These are phyloP conservation scores for Grapholita molesta DNA, from an alignment of 1,140 invertebrate genomes.

Conservation along the genomic window DNA sequence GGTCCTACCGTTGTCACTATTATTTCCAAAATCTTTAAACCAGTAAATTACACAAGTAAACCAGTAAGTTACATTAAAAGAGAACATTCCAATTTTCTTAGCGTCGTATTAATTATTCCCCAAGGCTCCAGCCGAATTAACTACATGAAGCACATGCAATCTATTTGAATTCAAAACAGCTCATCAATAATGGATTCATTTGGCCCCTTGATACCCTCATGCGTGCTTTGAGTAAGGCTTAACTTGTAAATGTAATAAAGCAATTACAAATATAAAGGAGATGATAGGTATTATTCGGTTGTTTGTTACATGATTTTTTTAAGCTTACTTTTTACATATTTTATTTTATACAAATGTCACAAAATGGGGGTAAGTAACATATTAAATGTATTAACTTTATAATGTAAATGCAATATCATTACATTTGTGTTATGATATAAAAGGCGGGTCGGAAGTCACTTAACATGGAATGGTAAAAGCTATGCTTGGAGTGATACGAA, in stretches of 20 bases:
- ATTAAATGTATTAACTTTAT: too few species aligned
- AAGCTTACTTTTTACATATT: too few species aligned
- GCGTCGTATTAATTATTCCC: not conserved
- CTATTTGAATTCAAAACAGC: slow-evolving; percentile 17
- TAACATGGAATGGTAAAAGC: too few species aligned
- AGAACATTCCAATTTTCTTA: slow-evolving; percentile 4
- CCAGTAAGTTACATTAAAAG: not conserved
- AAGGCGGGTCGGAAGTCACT: too few species aligned
- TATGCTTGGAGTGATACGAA: too few species aligned
- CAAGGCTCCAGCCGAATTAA: not conserved
- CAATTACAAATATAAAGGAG: not conserved
- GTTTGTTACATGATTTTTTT: too few species aligned
- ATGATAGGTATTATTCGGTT: too few species aligned
- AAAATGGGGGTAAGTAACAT: too few species aligned
- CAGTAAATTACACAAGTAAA: not conserved
- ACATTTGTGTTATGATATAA: too few species aligned
- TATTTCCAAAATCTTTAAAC: not conserved
- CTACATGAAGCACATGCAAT: not conserved
- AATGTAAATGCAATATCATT: too few species aligned
- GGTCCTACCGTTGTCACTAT: not conserved
- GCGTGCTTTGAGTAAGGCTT: not conserved
- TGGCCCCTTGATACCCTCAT: not conserved
- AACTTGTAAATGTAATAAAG: not conserved
- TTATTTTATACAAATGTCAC: too few species aligned
- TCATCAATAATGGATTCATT: slow-evolving; percentile 19